A percentile compares a stretch with the other conserved stretches of the same genome.
phyloP scores from a whole-genome alignment of 2,888 invertebrate genomes.

The Macaria liturata region DNA sequence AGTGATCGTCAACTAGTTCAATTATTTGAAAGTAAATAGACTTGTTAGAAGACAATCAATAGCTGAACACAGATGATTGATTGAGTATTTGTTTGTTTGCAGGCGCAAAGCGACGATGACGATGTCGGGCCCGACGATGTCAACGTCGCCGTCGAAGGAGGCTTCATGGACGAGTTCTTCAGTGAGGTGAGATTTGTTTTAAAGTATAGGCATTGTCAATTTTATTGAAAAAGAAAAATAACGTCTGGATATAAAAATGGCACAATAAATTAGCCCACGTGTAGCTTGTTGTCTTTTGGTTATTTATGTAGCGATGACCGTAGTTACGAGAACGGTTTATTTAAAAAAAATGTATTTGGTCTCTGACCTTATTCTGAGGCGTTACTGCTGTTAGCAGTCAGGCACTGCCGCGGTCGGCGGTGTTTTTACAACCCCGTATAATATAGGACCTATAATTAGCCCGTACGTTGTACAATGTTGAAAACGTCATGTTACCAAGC shows the following conservation, averaged over 20 bases:
- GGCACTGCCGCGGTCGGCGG: background rate
- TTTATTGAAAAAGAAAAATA: too few species aligned
- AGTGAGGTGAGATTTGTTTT: conserved; percentile 90
- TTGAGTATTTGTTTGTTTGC: conserved; percentile 41
- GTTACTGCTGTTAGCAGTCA: background rate
- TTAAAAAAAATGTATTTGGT: too few species aligned
- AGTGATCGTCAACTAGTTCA: background rate
- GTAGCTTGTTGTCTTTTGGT: too few species aligned
- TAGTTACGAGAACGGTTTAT: too few species aligned
- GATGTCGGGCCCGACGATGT: conserved; percentile 97
- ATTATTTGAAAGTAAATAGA: conserved; percentile 9
- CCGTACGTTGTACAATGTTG: background rate
- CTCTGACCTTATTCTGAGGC: background rate
- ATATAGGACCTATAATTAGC: background rate
- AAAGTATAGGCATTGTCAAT: too few species aligned
- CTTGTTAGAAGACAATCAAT: conserved; percentile 1
- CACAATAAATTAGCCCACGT: too few species aligned
- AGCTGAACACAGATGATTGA: conserved; percentile 16
- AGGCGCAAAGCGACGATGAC: conserved; percentile 99
- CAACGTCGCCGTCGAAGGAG: conserved; percentile 97
- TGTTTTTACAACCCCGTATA: background rate
- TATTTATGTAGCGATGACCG: too few species aligned
- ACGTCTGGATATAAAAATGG: too few species aligned
- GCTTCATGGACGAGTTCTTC: conserved; percentile 99
- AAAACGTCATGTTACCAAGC: background rate